Evolutionary conservation across 2,888 invertebrate genomes (phyloP).

Genomic region (Torymus auratus): DNA sequence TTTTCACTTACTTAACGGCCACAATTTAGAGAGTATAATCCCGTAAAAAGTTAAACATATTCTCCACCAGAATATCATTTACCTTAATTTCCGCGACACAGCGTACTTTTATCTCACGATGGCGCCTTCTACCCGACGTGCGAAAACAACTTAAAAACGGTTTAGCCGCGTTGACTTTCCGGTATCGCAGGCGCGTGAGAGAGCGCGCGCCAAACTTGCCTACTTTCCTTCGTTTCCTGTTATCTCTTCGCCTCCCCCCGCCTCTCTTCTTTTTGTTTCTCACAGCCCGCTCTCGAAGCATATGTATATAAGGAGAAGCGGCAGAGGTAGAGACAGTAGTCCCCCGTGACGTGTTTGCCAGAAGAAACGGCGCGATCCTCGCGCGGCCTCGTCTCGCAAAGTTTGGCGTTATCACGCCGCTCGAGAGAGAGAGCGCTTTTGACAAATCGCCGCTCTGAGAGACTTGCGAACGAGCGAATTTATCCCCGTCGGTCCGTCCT

Average conservation of each 20-base stretch:
- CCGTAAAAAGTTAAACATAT: slow-evolving; percentile 13
- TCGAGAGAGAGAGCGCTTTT: slow-evolving; percentile 46
- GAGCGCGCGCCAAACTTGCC: neutral
- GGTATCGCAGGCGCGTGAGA: neutral
- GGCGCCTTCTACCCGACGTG: neutral
- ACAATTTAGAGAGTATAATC: neutral
- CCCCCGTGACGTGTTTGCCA: slow-evolving; percentile 40
- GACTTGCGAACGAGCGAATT: slow-evolving; percentile 52
- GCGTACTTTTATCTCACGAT: slow-evolving; percentile 22
- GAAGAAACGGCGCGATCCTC: slow-evolving; percentile 3
- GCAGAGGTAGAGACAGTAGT: neutral
- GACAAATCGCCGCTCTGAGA: slow-evolving; percentile 67
- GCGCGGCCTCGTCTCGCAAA: slow-evolving; percentile 57
- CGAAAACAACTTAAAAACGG: slow-evolving; percentile 35
- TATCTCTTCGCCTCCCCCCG: slow-evolving; percentile 58
- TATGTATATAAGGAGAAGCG: slow-evolving; percentile 5
- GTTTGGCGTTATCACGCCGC: slow-evolving; percentile 63
- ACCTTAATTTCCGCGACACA: too few species aligned
- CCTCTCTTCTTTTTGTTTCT: neutral
- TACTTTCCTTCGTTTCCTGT: slow-evolving; percentile 58
- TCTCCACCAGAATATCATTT: neutral
- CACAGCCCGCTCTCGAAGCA: neutral
- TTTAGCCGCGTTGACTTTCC: slow-evolving; percentile 6
- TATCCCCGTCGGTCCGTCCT: slow-evolving; percentile 32
- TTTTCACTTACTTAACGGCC: too few species aligned